phyloP scores from a whole-genome alignment of 2,888 invertebrate species.

The Ectropis crepuscularia region DNA sequence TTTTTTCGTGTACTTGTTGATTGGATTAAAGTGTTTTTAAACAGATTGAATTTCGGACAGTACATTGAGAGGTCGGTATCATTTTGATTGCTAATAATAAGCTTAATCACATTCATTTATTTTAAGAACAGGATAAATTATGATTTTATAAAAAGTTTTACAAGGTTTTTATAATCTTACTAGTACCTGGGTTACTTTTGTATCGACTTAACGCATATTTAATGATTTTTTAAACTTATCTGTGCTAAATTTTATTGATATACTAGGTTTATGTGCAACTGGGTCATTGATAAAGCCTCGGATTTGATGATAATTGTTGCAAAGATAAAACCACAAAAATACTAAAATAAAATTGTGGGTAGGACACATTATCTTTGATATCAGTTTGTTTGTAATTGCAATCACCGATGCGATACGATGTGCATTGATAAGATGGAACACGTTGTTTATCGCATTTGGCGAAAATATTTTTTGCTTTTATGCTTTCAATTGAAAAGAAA shows the following conservation, averaged over 20 bases:
- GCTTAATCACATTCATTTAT: constrained; percentile 7
- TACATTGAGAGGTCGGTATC: constrained; percentile 31
- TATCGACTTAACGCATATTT: background rate
- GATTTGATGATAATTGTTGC: constrained; percentile 4
- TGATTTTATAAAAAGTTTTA: constrained; percentile 1
- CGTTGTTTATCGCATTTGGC: background rate
- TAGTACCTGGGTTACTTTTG: constrained; percentile 10
- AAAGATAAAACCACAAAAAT: background rate
- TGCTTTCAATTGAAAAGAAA: too few relatives aligned
- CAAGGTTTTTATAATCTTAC: background rate
- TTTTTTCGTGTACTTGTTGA: constrained; percentile 17
- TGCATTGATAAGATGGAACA: constrained; percentile 4
- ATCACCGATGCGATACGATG: background rate
- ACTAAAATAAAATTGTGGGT: background rate
- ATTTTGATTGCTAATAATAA: constrained; percentile 25
- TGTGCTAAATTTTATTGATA: background rate
- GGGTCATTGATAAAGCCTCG: constrained; percentile 4
- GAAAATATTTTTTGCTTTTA: background rate
- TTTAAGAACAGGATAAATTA: background rate
- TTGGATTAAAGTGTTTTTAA: constrained; percentile 20
- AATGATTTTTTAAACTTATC: background rate
- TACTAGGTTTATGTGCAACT: constrained; percentile 2
- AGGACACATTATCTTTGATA: background rate
- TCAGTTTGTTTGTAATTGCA: background rate
- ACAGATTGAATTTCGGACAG: constrained; percentile 9